A percentile compares a stretch with the other conserved stretches of the same genome.
Conservation (phyloP, 2,888 invertebrate species). For the Baccha elongata region DNA sequence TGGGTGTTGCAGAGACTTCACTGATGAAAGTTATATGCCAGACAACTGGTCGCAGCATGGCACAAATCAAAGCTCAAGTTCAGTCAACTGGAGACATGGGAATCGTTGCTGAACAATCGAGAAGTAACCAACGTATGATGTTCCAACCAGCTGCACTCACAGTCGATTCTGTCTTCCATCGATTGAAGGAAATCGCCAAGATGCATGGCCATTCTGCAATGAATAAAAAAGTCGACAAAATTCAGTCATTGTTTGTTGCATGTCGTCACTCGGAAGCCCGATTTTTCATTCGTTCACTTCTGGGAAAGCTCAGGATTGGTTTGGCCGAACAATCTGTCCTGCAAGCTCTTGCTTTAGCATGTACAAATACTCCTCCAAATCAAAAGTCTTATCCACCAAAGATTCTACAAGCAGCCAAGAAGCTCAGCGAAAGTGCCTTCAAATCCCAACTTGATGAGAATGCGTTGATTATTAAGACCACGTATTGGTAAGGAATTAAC, state of each 20-base stretch:
- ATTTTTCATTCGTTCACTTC: conserved; percentile 93
- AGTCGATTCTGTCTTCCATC: conserved; percentile 89
- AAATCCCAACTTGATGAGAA: conserved; percentile 90
- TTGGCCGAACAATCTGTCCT: conserved; percentile 98
- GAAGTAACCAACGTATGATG: conserved; percentile 93
- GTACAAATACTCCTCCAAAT: conserved; percentile 89
- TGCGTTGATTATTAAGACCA: conserved; percentile 92
- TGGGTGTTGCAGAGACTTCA: conserved; percentile 97
- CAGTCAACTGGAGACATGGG: conserved; percentile 92
- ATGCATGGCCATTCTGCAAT: conserved; percentile 91
- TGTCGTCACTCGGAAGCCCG: conserved; percentile 94
- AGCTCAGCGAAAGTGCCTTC: conserved; percentile 86
- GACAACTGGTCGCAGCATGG: conserved; percentile 92
- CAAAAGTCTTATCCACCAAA: conserved; percentile 84
- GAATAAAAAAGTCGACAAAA: conserved; percentile 94
- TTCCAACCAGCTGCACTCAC: conserved; percentile 91
- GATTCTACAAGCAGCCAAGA: conserved; percentile 86
- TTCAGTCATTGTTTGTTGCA: conserved; percentile 95
- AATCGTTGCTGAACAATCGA: conserved; percentile 92
- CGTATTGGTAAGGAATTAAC: conserved; percentile 89
- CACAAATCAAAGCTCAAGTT: conserved; percentile 88
- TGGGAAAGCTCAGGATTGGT: conserved; percentile 97
- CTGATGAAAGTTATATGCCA: conserved; percentile 97
- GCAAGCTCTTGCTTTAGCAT: conserved; percentile 93
- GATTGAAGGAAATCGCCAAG: conserved; percentile 92